phyloP scores from a whole-genome alignment of 2,113 vertebrate species.

The Heptranchias perlo region DNA sequence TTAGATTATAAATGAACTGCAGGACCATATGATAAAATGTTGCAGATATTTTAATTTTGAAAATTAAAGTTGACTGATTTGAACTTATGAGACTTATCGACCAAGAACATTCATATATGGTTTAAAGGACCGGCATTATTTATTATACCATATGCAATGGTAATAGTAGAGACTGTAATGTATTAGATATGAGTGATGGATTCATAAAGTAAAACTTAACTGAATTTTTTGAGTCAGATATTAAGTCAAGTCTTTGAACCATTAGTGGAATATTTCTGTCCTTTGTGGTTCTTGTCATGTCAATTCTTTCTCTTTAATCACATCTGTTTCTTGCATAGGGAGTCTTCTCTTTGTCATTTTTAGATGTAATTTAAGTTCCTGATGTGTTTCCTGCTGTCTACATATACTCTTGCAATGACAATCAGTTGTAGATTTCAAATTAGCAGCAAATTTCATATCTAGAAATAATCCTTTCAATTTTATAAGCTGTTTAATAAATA shows the following conservation, averaged over 20 bases:
- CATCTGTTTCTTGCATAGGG: background rate
- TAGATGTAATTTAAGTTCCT: background rate
- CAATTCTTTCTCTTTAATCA: background rate
- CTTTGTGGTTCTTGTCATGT: background rate
- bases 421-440: background rate
- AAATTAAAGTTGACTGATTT: background rate
- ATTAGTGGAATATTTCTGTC: background rate
- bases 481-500: too few relatives aligned
- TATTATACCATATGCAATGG: background rate
- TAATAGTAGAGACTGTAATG: background rate
- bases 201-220: background rate
- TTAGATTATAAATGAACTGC: background rate
- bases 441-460: background rate
- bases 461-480: too few relatives aligned
- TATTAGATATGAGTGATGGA: background rate
- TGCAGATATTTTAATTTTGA: background rate
- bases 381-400: background rate
- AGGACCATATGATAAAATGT: background rate
- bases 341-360: background rate
- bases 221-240: background rate
- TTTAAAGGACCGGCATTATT: background rate
- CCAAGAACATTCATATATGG: background rate
- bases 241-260: background rate
- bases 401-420: background rate
- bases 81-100: background rate